phyloP scores from a whole-genome alignment of 2,797 vertebrate genomes.

The Semotilus atromaculatus region DNA sequence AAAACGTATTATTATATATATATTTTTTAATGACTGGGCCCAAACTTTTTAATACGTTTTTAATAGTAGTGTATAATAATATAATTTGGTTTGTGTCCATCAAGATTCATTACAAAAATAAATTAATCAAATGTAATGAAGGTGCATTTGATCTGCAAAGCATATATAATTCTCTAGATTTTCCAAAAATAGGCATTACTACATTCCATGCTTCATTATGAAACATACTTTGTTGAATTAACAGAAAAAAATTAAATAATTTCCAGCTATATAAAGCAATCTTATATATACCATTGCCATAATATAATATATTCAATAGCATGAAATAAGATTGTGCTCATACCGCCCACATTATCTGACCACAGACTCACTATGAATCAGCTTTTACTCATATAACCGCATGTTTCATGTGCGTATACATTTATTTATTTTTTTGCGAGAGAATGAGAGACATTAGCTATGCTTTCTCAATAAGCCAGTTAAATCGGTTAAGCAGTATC shows the following conservation, averaged over 20 bases:
- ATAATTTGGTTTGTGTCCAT: neutral
- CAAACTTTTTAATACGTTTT: neutral
- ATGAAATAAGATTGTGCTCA: constrained; percentile 6
- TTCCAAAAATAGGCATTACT: neutral
- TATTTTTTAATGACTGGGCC: neutral
- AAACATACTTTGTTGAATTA: neutral
- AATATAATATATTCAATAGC: neutral
- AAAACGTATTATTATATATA: neutral
- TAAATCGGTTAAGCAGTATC: constrained; percentile 22
- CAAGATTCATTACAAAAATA: neutral
- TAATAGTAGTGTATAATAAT: neutral
- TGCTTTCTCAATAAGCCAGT: constrained; percentile 13
- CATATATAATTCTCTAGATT: neutral
- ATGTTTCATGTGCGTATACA: neutral
- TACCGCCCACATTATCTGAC: neutral
- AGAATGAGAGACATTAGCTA: constrained; percentile 26
- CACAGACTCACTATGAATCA: constrained; percentile 5
- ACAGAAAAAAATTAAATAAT: neutral
- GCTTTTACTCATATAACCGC: constrained; percentile 15
- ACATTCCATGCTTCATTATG: neutral
- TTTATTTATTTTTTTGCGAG: neutral
- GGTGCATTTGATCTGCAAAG: neutral
- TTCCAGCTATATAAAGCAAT: neutral
- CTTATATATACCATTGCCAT: neutral
- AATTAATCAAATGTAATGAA: neutral